phyloP scores from a whole-genome alignment of 2,113 vertebrate genomes.

The Lipotes vexillifer region DNA sequence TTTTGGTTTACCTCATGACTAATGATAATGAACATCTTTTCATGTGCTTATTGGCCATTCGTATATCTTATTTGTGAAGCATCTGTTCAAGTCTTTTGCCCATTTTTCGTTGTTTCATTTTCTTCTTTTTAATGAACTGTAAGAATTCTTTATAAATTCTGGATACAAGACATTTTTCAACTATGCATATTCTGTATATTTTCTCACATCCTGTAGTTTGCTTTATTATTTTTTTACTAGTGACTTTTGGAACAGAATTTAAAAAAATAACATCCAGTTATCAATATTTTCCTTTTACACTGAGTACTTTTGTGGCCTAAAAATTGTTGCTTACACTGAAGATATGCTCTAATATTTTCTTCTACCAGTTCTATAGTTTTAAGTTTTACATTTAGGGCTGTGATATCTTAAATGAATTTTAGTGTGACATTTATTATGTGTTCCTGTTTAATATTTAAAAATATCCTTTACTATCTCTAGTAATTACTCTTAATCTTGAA shows the following conservation, averaged over 20 bases:
- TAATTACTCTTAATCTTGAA: background rate
- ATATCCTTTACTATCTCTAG: background rate
- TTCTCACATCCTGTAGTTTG: background rate
- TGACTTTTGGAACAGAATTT: background rate
- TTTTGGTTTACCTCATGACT: background rate
- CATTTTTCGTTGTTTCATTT: background rate
- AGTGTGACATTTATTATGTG: background rate
- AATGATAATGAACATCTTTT: background rate
- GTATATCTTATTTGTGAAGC: background rate
- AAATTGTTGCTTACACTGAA: background rate
- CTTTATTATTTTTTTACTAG: background rate
- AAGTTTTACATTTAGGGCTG: background rate
- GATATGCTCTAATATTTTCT: background rate
- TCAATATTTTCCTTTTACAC: background rate
- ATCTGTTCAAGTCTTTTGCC: background rate
- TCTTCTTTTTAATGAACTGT: background rate
- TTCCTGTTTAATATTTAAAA: background rate
- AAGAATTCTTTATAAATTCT: background rate
- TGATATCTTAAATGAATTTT: background rate
- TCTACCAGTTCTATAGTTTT: background rate
- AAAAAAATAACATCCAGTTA: background rate
- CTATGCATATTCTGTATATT: background rate
- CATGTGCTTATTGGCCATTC: background rate
- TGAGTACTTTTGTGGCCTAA: background rate
- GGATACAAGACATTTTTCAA: background rate